Evolutionary conservation across 2,888 invertebrate genomes (phyloP), one percentile per base, ranked within the genome.

Genomic region (Drosophila gaucha): DNA sequence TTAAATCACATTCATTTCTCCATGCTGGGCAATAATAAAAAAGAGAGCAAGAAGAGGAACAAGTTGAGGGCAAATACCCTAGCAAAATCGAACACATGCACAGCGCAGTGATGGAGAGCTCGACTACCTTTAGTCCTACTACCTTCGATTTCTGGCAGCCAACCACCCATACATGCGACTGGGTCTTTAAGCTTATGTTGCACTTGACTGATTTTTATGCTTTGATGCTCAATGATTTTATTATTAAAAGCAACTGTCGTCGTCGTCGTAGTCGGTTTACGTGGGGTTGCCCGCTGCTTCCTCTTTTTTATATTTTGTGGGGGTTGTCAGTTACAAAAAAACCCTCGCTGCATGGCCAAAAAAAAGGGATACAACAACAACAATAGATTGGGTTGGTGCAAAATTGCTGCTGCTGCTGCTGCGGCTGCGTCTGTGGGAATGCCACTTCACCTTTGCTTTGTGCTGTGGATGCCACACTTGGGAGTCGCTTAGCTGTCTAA

Each of bases 161-260:
- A 49, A 49, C 24, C 35, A 49, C 72, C 64, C 82, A 66, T 39
- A 73, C 67, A 73, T 33, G 24, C 24, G 75, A 73, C 65, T 60
- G 83, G 77, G 84, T 86, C 84, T 80, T 86, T 79, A 88, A 85
- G 86, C 84, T 82, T 86, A 84, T 85, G 90, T 90, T 89, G 89
- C 89, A 90, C 90, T 90, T 90, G 89, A 90, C 88, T 90, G 90
- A 89, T 89, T 90, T 90, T 90, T 89, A 90, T 90, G 90, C 90
- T 90, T 90, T 90, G 90, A 90, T 90, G 90, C 90, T 90, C 89
- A 79, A 89, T 89, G 90, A 90, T 90, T 90, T 90, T 90, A 90
- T 90, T 89, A 89, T 88, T 88, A 89, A 89, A 90, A 89, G 80
- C 86, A 86, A 82, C 86, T 86, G 82, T 75, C 78, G 84, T 73